phyloP scores from a whole-genome alignment of 2,888 invertebrate genomes.

The Arctia plantaginis region DNA sequence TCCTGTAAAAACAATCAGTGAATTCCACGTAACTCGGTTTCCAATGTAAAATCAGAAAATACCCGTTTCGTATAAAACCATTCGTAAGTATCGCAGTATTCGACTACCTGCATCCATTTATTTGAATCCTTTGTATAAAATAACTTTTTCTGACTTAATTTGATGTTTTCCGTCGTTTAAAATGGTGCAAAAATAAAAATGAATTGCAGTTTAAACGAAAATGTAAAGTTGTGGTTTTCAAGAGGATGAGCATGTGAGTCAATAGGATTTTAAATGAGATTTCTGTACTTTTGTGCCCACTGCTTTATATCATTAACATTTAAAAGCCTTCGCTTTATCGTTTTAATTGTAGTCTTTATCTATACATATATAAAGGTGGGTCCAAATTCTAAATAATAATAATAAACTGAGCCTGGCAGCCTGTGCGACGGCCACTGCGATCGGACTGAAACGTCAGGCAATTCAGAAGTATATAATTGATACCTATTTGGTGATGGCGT shows the following conservation, averaged over 20 bases:
- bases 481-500: no score
- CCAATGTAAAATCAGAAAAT: constrained; percentile 5
- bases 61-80: constrained; percentile 3
- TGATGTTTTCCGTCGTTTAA: background rate
- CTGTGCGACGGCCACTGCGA: no score
- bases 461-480: no score
- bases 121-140: constrained; percentile 4
- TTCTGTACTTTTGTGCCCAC: background rate
- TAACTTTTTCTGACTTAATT: background rate
- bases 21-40: background rate
- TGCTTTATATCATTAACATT: background rate
- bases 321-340: background rate
- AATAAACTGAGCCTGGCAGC: no score
- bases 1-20: background rate
- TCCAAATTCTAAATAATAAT: no score
- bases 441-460: no score
- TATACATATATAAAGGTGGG: no score
- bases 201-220: background rate
- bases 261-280: background rate
- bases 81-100: background rate
- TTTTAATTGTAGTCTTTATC: background rate
- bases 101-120: background rate
- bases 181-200: background rate
- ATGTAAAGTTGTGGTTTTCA: background rate
- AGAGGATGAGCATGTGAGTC: background rate